These are phyloP conservation scores for Taphrorychus bicolor DNA, from an alignment of 2,888 invertebrate species.

Conservation along the genomic window DNA sequence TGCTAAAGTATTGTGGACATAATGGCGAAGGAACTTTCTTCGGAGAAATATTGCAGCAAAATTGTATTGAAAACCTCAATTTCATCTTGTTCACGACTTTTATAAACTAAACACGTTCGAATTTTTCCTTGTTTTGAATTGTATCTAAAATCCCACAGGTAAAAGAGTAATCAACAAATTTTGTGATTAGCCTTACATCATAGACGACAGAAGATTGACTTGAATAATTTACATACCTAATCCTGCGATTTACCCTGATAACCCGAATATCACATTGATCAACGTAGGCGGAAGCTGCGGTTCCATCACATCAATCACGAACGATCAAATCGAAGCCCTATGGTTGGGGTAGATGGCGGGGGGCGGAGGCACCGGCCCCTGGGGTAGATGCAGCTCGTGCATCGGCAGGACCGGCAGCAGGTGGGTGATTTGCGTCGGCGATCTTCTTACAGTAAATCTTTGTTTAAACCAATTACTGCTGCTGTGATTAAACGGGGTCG, in stretches of 20 bases:
- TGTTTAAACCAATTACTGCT: constrained; percentile 32
- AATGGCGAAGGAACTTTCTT: too few relatives aligned
- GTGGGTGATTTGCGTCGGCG: constrained; percentile 58
- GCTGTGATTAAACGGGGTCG: not conserved
- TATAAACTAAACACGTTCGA: too few relatives aligned
- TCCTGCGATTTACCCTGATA: constrained; percentile 19
- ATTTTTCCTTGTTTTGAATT: too few relatives aligned
- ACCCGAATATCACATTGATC: constrained; percentile 48
- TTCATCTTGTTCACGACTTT: too few relatives aligned
- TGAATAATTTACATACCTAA: not conserved
- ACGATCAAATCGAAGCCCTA: constrained; percentile 59
- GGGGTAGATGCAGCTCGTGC: constrained; percentile 59
- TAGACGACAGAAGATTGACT: not conserved
- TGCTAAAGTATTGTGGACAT: too few relatives aligned
- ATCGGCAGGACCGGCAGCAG: constrained; percentile 59
- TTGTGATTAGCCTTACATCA: too few relatives aligned
- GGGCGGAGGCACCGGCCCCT: constrained; percentile 56
- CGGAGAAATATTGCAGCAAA: too few relatives aligned
- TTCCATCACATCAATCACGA: not conserved
- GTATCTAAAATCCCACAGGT: too few relatives aligned
- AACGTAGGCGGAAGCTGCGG: constrained; percentile 22
- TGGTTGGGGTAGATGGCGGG: constrained; percentile 61
- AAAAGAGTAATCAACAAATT: too few relatives aligned
- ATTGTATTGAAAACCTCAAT: too few relatives aligned
- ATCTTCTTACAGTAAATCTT: constrained; percentile 57